Base-by-base conservation (phyloP, 2,888 invertebrate genomes). In the Aphidoletes aphidimyza region DNA sequence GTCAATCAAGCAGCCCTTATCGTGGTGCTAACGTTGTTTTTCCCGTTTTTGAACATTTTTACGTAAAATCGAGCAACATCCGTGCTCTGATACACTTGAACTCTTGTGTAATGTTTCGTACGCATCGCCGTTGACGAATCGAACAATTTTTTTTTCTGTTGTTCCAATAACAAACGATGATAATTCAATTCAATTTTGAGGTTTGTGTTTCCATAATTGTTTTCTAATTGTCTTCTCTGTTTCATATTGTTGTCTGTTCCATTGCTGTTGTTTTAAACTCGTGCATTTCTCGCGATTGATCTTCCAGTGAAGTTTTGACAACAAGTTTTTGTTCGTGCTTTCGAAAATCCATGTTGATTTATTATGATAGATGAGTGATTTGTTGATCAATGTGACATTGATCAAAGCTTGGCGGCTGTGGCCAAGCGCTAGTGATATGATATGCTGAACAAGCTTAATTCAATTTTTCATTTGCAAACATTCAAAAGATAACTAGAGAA, bases 1-100 rank as follows among this genome's bases (percentile, higher is more conserved):
- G 81, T 37, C 81, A 81, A 81, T 81, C 37, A 81, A 81, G 37
- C 81, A 81, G 19, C 22, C 81, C 37, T 81, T 30, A 69, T 69
- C 69, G 30, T 11, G 30, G 26, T 14, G 69, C 69, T 26, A 11
- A 69, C 69, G 30, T 26, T 34, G 11, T 69, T 69, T 69, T 69
- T 69, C 30, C 2, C 22, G 22, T 22, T 1, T 22, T 22, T 26
- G 2, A 14, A 69, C 0, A 69, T 30, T 30, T 69, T 54, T 26
- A 54, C 69, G 69, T 69, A 54, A 47, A 47, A 11, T 47, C n/a
- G n/a, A n/a, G n/a, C n/a, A n/a, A n/a, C n/a, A n/a, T n/a, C n/a
- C n/a, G n/a, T n/a, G n/a, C n/a, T n/a, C n/a, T n/a, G n/a, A n/a
- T n/a, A 14, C 42, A 42, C 42, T 6, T 14, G 42, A 14, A 42